Evolutionary conservation across 2,797 vertebrate species (phyloP).

Genomic region (Scarus forsteni): DNA sequence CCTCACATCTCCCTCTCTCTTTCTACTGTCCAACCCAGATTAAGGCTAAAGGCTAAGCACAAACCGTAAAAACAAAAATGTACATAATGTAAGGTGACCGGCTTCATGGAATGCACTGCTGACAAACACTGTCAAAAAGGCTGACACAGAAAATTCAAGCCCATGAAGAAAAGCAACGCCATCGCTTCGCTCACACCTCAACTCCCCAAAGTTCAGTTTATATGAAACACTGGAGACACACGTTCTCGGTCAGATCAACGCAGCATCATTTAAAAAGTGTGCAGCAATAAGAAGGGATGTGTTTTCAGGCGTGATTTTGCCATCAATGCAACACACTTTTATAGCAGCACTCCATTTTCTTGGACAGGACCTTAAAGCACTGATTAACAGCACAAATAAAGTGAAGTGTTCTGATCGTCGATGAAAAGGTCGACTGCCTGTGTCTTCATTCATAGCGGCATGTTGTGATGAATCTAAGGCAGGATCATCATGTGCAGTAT

Average conservation of each 20-base stretch:
- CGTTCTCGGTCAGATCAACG: neutral
- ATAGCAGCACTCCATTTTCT: conserved; percentile 12
- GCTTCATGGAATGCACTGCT: too few relatives aligned
- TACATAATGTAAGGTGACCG: too few relatives aligned
- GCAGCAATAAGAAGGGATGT: neutral
- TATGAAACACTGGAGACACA: too few relatives aligned
- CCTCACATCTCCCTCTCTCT: too few relatives aligned
- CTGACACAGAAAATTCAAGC: too few relatives aligned
- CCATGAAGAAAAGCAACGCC: too few relatives aligned
- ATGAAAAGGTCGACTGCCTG: conserved; percentile 38
- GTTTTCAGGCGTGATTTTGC: neutral
- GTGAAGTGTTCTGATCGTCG: conserved; percentile 26
- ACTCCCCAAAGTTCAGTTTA: too few relatives aligned
- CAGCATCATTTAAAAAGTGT: neutral
- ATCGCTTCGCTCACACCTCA: too few relatives aligned
- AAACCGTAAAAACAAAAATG: too few relatives aligned
- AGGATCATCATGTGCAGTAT: conserved; percentile 29
- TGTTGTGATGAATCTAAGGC: conserved; percentile 46
- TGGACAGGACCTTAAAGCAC: conserved; percentile 6
- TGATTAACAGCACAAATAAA: conserved; percentile 15
- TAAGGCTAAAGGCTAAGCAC: too few relatives aligned
- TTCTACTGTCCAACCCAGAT: too few relatives aligned
- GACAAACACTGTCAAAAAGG: too few relatives aligned
- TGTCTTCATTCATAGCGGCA: conserved; percentile 25
- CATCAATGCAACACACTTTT: conserved; percentile 6